Evolutionary conservation across 2,113 vertebrate species (phyloP).

Genomic region (Platycercus adscitus): DNA sequence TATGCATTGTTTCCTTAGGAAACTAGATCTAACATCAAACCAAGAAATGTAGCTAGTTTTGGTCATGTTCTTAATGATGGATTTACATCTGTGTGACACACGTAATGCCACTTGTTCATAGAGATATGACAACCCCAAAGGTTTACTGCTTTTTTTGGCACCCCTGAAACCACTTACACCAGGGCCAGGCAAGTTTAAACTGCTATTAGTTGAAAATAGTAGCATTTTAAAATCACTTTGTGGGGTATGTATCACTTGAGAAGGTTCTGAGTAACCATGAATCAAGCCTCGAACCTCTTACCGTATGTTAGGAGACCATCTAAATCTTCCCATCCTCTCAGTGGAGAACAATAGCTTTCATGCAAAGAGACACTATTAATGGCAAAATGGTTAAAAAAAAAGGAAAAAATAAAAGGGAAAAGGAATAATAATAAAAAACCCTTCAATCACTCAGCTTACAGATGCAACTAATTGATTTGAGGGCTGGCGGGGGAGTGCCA

Average conservation of each 20-base stretch:
- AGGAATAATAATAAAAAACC: slow-evolving; percentile 14
- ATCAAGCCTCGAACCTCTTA: slow-evolving; percentile 49
- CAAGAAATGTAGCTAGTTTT: background rate
- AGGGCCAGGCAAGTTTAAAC: background rate
- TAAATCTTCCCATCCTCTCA: slow-evolving; percentile 43
- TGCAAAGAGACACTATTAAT: slow-evolving; percentile 19
- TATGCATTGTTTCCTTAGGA: background rate
- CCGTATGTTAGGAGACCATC: background rate
- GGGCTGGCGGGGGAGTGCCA: background rate
- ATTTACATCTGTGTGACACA: background rate
- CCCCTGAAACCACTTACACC: background rate
- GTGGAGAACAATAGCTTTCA: slow-evolving; percentile 42
- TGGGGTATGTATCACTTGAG: slow-evolving; percentile 6
- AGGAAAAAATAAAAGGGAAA: background rate
- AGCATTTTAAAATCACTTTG: slow-evolving; percentile 54
- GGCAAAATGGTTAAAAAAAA: slow-evolving; percentile 8
- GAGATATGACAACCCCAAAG: background rate
- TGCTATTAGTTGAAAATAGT: background rate
- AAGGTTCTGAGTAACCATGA: slow-evolving; percentile 29
- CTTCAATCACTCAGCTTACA: slow-evolving; percentile 36
- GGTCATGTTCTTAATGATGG: background rate
- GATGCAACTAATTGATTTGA: slow-evolving; percentile 59
- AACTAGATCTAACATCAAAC: background rate
- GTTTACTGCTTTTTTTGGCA: background rate
- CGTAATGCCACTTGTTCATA: background rate